Evolutionary conservation across 2,113 vertebrate species (phyloP), one percentile per base, ranked within the genome.

Genomic region (Nothoprocta pentlandii): DNA sequence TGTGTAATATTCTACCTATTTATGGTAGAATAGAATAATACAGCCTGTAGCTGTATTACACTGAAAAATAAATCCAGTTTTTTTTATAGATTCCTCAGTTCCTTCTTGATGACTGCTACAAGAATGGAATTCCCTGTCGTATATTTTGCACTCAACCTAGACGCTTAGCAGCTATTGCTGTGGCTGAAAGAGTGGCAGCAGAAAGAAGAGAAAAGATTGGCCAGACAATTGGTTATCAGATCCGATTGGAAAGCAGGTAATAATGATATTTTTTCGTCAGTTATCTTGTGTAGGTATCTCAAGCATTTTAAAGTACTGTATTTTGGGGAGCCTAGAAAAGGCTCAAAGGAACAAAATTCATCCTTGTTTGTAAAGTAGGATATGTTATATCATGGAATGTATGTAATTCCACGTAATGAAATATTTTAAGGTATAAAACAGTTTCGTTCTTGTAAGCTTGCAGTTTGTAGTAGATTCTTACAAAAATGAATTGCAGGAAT

Each of bases 101-200:
- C 90, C 97, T 99, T 80, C 97, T 99, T 95, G 99, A 99, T 13
- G 98, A 99, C 64, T 98, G 98, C 87, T 98, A 96, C 94, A 97
- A 91, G 92, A 98, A 95, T 51, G 97, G 98, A 74, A 98, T 97
- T 58, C 98, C 98, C 7, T 99, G 99, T 93, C 98, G 99, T 85
- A 99, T 99, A 96, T 99, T 99, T 95, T 99, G 99, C 97, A 99
- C 99, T 44, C 99, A 99, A 78, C 99, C 99, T 77, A 97, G 99
- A 93, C 98, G 99, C 34, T 98, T 99, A 90, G 98, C 99, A 23
- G 98, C 99, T 56, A 96, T 99, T 83, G 98, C 99, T 92, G 98
- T 99, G 88, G 99, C 99, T 74, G 99, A 99, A 97, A 98, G 99
- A 84, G 99, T 99, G 75, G 99, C 99, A 47, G 98, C 98, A 8